A percentile compares a stretch with the other conserved stretches of the same genome.
These are phyloP conservation scores for Slavum lentiscoides DNA, from an alignment of 2,888 invertebrate species.

Conservation along the genomic window DNA sequence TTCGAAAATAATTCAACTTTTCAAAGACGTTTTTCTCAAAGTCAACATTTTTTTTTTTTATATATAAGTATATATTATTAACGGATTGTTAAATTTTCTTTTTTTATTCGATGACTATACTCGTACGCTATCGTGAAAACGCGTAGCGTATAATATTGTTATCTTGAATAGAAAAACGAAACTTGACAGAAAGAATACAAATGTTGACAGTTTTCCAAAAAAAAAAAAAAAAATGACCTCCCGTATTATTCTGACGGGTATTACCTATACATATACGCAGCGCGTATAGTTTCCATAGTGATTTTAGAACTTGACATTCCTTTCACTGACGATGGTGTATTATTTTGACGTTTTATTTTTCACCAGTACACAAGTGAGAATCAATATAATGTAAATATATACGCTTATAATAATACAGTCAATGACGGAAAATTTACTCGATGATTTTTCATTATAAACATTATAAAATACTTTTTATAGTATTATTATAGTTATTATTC, in stretches of 20 bases:
- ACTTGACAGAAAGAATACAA: background rate
- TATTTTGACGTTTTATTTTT: slow-evolving; percentile 26
- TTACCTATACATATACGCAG: background rate
- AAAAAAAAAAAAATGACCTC: slow-evolving; percentile 5
- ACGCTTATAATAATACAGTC: background rate
- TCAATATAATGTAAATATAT: too few relatives aligned
- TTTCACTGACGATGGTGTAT: background rate
- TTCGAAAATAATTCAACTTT: too few relatives aligned
- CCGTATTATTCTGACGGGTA: slow-evolving; percentile 1
- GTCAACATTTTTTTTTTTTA: too few relatives aligned
- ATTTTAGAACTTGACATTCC: slow-evolving; percentile 12
- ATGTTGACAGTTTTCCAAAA: slow-evolving; percentile 24
- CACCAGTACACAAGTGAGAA: background rate
- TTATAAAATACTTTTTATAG: background rate
- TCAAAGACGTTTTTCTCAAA: too few relatives aligned
- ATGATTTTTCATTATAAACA: background rate
- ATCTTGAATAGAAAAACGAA: too few relatives aligned
- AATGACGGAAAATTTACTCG: background rate
- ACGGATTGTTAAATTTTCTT: too few relatives aligned
- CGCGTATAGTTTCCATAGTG: background rate
- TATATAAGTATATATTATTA: too few relatives aligned
- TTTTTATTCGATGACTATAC: too few relatives aligned
- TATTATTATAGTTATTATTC: background rate
- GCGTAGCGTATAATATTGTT: too few relatives aligned
- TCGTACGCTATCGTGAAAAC: too few relatives aligned